Base-by-base conservation (phyloP, 2,113 vertebrate species). In the Cyanocitta stelleri region DNA sequence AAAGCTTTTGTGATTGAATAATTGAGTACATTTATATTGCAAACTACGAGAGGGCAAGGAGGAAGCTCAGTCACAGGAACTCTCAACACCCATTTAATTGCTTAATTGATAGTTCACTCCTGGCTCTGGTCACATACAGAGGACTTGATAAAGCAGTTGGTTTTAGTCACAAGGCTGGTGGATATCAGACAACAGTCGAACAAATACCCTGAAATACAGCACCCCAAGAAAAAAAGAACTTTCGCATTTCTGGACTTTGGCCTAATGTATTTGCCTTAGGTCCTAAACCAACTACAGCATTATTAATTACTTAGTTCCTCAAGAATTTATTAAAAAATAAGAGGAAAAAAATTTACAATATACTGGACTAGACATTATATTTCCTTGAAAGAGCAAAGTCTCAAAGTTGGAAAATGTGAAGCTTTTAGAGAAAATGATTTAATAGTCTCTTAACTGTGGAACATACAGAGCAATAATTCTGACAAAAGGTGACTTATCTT, bases 401-500 rank as follows among this genome's bases (percentile, higher is more conserved):
- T 67, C 51, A 18, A 85, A 92, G 79, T 78, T 85, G 21, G 68
- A 89, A 33, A 95, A 90, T 39, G 29, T 46, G 86, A 93, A 94
- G 79, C 56, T 94, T 93, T 96, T 93, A 83, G 61, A 87, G 83
- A 75, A 96, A 96, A 92, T 95, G 72, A 96, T 96, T 94, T 92
- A 95, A 93, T 54, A 94, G 61, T 62, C 39, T 92, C 44, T 86
- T 92, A 92, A 95, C 76, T 75, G 68, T 59, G 90, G 64, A 93
- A 92, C 72, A 93, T 58, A 87, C 68, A 67, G 79, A 88, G 83
- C 56, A 89, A 54, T 96, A 92, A 93, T 90, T 94, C 83, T 92
- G 88, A 94, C 83, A 92, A 92, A 95, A 94, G 48, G 56, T 94
- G 86, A 95, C 76, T 95, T 95, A 92, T 72, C 83, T 96, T 89